phyloP scores from a whole-genome alignment of 2,797 vertebrate species.

The Thripadectes ignobilis region DNA sequence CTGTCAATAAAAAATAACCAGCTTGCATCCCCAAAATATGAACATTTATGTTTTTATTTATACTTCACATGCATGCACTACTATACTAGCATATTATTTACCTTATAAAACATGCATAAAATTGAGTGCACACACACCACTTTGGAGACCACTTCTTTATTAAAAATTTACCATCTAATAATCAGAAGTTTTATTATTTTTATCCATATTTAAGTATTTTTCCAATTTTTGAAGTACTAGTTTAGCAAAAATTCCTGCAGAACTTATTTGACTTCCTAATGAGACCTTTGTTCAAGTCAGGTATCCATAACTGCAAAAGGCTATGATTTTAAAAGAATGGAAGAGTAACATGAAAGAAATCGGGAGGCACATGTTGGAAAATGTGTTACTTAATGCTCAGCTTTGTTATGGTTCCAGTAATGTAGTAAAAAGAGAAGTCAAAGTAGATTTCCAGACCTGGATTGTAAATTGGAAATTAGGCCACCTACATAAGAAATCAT shows the following conservation, averaged over 20 bases:
- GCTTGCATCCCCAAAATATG: accelerated
- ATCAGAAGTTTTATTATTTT: neutral
- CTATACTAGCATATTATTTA: neutral
- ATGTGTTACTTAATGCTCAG: neutral
- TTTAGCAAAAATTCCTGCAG: neutral
- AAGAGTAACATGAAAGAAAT: neutral
- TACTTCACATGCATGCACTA: neutral
- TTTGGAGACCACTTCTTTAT: neutral
- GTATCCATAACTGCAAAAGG: neutral
- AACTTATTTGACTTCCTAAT: neutral
- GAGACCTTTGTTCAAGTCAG: neutral
- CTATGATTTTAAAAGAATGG: neutral
- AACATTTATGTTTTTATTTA: neutral
- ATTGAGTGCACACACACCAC: accelerated
- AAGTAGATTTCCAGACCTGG: neutral
- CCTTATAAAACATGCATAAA: neutral
- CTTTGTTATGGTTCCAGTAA: neutral
- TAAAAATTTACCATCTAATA: neutral
- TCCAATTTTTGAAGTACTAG: neutral
- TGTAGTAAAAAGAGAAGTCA: neutral
- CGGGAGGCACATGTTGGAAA: neutral
- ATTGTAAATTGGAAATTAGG: neutral
- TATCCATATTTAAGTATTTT: neutral
- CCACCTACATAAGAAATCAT: neutral
- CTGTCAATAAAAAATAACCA: neutral